Evolutionary conservation across 2,113 vertebrate genomes (phyloP).

Genomic region (Xerus inauris): DNA sequence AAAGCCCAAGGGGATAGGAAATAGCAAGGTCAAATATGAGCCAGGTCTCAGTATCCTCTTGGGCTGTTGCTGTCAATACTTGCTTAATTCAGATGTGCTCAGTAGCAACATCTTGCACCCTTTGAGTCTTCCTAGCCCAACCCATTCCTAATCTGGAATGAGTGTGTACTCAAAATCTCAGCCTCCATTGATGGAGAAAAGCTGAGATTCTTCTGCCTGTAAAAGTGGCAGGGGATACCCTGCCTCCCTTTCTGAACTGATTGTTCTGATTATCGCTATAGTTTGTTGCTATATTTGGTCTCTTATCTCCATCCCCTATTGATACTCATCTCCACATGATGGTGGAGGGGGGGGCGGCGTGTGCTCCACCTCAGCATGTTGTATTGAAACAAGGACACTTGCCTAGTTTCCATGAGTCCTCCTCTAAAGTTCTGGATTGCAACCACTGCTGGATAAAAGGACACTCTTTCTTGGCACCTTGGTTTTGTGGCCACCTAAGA

Average conservation of each 20-base stretch:
- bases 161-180: background rate
- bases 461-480: background rate
- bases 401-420: background rate
- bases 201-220: background rate
- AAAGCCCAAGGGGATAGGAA: background rate
- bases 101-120: background rate
- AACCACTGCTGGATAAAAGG: background rate
- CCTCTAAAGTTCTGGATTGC: background rate
- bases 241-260: background rate
- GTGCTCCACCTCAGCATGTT: too few species aligned
- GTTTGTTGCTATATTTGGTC: rapidly evolving
- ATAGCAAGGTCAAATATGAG: background rate
- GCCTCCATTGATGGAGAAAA: background rate
- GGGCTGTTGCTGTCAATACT: background rate
- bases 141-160: background rate
- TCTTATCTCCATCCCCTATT: background rate
- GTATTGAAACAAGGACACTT: background rate
- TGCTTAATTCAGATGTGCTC: background rate
- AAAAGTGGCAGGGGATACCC: background rate
- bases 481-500: background rate
- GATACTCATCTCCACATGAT: background rate
- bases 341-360: too few species aligned
- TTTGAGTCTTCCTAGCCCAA: background rate
- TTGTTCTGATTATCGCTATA: too few species aligned
- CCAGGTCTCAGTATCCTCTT: background rate